Evolutionary conservation across 2,888 invertebrate species (phyloP).

Genomic region (Cyrtodaria siliqua): DNA sequence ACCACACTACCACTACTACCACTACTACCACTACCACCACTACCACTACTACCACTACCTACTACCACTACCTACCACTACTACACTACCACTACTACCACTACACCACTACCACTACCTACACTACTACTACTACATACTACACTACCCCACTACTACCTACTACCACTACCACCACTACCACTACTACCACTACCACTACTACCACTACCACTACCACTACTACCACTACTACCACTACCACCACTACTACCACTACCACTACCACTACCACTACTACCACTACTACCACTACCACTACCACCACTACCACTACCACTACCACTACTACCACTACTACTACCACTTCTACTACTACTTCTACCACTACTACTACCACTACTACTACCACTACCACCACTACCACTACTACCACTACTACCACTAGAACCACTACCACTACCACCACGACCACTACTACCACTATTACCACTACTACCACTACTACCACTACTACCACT

Average conservation of each 20-base stretch:
- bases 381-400: conserved; percentile 1
- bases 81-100: too few relatives aligned
- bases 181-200: conserved; percentile 4
- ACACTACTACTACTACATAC: conserved; percentile 17
- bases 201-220: not conserved
- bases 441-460: not conserved
- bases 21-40: conserved; percentile 4
- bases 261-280: not conserved
- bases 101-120: too few relatives aligned
- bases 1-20: too few relatives aligned
- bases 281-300: conserved; percentile 3
- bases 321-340: not conserved
- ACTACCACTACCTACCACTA: too few relatives aligned
- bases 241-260: conserved; percentile 2
- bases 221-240: conserved; percentile 24
- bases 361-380: conserved; percentile 2
- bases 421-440: too few relatives aligned
- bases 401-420: not conserved
- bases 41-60: conserved; percentile 12
- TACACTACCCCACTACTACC: conserved; percentile 10
- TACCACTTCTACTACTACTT: too few relatives aligned
- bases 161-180: conserved; percentile 7
- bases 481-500: not conserved
- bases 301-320: conserved; percentile 1
- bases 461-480: not conserved